Conservation (phyloP, 2,113 vertebrate genomes). For the Marmota flaviventris region DNA sequence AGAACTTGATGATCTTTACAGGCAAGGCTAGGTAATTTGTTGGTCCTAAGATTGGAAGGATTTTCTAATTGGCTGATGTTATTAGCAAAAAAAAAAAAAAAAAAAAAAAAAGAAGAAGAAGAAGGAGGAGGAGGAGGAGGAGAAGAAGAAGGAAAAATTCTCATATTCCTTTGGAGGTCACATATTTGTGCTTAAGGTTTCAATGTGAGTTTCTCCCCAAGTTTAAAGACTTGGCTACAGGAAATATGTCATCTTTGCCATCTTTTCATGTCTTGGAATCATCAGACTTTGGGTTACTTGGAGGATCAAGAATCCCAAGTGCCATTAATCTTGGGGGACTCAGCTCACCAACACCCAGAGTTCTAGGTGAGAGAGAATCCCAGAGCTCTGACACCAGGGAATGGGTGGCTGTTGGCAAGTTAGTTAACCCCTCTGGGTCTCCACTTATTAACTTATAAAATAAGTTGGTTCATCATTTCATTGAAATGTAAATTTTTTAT, state of each 20-base stretch:
- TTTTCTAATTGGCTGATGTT: background rate
- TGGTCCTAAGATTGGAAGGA: background rate
- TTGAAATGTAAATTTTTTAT: background rate
- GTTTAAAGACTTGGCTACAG: background rate
- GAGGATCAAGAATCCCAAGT: background rate
- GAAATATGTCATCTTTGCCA: background rate
- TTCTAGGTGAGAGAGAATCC: background rate
- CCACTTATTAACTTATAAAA: background rate
- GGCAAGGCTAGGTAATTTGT: background rate
- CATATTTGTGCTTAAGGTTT: background rate
- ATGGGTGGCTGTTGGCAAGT: background rate
- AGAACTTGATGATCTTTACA: background rate
- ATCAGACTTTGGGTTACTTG: background rate
- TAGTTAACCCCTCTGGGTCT: background rate
- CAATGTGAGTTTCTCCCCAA: no score
- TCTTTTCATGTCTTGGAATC: no score
- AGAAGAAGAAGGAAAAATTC: no score
- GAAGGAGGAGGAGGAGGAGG: no score
- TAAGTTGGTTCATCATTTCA: background rate
- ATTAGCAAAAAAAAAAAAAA: background rate
- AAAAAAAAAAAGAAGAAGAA: no score
- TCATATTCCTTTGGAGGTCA: background rate
- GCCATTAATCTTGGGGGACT: background rate
- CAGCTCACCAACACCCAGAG: no score
- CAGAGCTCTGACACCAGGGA: background rate